Conservation (phyloP, 2,797 vertebrate genomes). For the Nasua narica region DNA sequence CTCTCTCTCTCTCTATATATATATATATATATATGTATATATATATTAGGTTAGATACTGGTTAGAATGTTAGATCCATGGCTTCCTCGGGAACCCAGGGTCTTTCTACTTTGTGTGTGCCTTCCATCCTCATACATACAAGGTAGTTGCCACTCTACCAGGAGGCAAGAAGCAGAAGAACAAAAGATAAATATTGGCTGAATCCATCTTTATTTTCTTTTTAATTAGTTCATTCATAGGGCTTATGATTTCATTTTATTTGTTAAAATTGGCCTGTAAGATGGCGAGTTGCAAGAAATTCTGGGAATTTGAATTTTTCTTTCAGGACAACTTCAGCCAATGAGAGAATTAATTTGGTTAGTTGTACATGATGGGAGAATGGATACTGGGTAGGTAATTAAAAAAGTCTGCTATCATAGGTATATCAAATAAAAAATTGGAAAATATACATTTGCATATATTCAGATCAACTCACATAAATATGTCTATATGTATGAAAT, state of each 20-base stretch:
- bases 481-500: not conserved
- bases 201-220: not conserved
- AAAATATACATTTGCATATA: not conserved
- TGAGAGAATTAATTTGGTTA: not conserved
- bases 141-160: not conserved
- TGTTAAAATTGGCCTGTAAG: not conserved
- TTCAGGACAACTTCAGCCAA: not conserved
- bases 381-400: not conserved
- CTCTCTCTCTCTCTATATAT: no score
- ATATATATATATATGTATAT: no score
- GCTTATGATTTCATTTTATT: not conserved
- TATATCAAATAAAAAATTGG: not conserved
- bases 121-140: not conserved
- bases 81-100: not conserved
- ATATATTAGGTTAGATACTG: not conserved
- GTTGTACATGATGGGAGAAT: not conserved
- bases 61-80: not conserved
- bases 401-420: not conserved
- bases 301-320: not conserved
- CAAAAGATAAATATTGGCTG: not conserved
- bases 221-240: not conserved
- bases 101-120: not conserved
- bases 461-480: not conserved
- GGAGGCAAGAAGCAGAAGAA: not conserved
- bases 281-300: not conserved